phyloP scores from a whole-genome alignment of 2,888 invertebrate species.

The Leptopterna dolabrata region DNA sequence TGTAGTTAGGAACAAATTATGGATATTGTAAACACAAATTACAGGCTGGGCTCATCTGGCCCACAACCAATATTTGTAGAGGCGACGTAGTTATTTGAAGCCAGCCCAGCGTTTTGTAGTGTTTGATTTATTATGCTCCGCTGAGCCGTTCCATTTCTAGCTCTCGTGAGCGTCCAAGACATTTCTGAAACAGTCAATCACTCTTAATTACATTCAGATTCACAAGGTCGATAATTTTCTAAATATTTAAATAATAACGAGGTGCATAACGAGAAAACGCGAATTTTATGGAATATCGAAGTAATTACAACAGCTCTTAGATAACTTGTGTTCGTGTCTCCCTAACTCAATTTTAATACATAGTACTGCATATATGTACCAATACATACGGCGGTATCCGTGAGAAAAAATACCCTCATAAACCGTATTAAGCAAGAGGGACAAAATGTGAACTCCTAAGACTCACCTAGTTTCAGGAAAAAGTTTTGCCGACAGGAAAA shows the following conservation, averaged over 20 bases:
- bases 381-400: no score
- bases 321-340: no score
- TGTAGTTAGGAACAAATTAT: no score
- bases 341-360: no score
- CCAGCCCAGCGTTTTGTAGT: slow-evolving; percentile 17
- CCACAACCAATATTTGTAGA: slow-evolving; percentile 40
- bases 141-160: not conserved
- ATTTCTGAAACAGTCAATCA: slow-evolving; percentile 27
- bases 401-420: not conserved
- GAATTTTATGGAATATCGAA: no score
- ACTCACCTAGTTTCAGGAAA: slow-evolving; percentile 39
- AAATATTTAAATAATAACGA: not conserved
- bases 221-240: not conserved
- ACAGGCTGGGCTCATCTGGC: slow-evolving; percentile 29
- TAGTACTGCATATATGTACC: no score
- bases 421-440: not conserved
- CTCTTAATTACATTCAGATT: not conserved
- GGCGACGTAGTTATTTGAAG: not conserved
- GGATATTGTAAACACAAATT: no score
- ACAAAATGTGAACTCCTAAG: not conserved
- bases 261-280: no score
- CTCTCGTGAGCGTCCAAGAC: slow-evolving; percentile 38
- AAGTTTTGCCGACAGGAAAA: slow-evolving; percentile 43
- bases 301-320: no score
- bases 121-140: not conserved